Percentiles rank a stretch among this genome's conserved stretches.
Evolutionary conservation across 2,113 vertebrate genomes (phyloP).

Genomic region (Campylorhamphus procurvoides): DNA sequence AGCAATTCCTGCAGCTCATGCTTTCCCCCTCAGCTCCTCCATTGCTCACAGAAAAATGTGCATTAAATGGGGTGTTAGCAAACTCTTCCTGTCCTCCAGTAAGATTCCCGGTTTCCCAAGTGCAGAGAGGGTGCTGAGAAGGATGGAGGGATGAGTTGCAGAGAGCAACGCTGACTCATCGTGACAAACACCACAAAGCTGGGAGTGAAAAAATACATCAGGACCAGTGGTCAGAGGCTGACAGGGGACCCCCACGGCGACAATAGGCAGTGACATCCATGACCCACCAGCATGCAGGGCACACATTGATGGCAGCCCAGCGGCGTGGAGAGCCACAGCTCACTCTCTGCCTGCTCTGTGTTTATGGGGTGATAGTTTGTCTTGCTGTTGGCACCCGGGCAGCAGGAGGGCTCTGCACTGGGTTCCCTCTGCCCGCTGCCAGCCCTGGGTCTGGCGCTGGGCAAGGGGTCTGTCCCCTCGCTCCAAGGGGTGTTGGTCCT

Average conservation of each 20-base stretch:
- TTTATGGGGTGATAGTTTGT: rapidly evolving
- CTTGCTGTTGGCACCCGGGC: background rate
- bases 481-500: background rate
- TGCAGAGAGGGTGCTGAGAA: background rate
- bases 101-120: background rate
- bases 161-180: background rate
- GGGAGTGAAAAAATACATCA: background rate
- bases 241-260: background rate
- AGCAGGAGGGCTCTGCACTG: background rate
- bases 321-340: rapidly evolving
- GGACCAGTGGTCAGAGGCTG: background rate
- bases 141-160: background rate
- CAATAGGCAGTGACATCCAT: background rate
- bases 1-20: constrained; percentile 30
- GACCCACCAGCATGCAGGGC: rapidly evolving
- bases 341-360: rapidly evolving
- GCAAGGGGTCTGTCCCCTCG: too few relatives aligned
- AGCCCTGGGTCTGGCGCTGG: rapidly evolving
- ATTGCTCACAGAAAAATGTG: background rate
- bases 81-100: constrained; percentile 8
- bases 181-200: background rate
- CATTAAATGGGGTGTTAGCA: constrained; percentile 24
- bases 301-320: background rate
- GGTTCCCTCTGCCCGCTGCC: background rate
- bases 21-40: background rate